Evolutionary conservation across 1,140 invertebrate species (phyloP), one percentile per base, ranked within the genome.

Genomic region (Sarcophaga peregrina): DNA sequence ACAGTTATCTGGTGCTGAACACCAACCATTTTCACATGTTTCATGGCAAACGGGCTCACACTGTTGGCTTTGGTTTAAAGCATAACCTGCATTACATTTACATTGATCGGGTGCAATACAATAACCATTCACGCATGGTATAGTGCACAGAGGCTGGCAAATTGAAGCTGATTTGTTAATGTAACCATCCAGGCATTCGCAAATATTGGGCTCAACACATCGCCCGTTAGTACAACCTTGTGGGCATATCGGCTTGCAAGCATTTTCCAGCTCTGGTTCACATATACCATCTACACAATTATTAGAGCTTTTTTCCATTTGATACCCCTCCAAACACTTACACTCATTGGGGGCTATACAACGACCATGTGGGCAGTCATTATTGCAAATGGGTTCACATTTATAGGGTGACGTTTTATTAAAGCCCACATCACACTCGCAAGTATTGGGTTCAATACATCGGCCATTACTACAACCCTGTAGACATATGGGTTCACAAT

Each of bases 121-220:
- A 11, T 89, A 90, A 4, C 92, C 92, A 84, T 93, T 90, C 5
- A 86, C 85, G 84, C 94, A 95, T 45, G 90, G 90, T 8, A 89
- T 87, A 3, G 85, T 86, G 83, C 94, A 95, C 25, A 87, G 84
- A 0, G 94, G 93, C 0, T 88, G 48, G 83, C 94, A 95, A 1
- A 93, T 93, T 0, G 89, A 91, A 11, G 87, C 58, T 0, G 85
- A 85, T 20, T 80, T 72, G 0, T 86, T 86, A 0, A 78, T 62
- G 82, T 85, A 95, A 0, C 94, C 94, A 73, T 91, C 85, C 73
- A 92, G 91, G 86, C 95, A 96, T 3, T 91, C 88, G 86, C 95
- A 93, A 0, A 87, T 82, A 6, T 87, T 85, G 0, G 91, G 92
- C 0, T 85, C 88, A 11, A 90, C 86, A 83, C 92, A 93, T 0